A percentile compares a stretch with the other conserved stretches of the same genome.
phyloP scores from a whole-genome alignment of 2,113 vertebrate genomes.

The Amia ocellicauda region DNA sequence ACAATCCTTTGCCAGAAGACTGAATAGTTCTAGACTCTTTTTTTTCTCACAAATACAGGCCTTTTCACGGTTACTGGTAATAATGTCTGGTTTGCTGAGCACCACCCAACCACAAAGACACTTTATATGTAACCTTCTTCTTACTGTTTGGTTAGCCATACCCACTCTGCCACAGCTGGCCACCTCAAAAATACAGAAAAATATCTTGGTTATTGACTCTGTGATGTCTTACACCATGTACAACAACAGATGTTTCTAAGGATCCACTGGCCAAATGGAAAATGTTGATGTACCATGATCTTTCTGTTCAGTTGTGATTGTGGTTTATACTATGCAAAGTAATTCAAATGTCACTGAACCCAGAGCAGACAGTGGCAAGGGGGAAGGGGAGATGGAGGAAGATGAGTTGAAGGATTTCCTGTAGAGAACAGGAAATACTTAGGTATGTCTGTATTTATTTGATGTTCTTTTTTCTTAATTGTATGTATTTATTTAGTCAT shows the following conservation, averaged over 20 bases:
- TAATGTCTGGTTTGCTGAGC: conserved; percentile 19
- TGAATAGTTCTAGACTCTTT: not conserved
- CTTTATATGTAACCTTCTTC: conserved; percentile 22
- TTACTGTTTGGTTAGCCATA: conserved; percentile 14
- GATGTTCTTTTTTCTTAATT: too few species aligned
- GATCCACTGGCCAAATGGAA: conserved; percentile 4
- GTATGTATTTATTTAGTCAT: too few species aligned
- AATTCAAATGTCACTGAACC: not conserved
- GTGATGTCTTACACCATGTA: conserved; percentile 3
- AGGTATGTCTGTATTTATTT: too few species aligned
- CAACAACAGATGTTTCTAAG: not conserved
- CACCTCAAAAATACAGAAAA: conserved; percentile 15
- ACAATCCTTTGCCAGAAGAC: not conserved
- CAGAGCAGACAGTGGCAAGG: not conserved
- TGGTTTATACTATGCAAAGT: not conserved
- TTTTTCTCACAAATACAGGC: conserved; percentile 3
- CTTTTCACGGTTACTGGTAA: conserved; percentile 10
- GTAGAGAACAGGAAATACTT: too few species aligned
- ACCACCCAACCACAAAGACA: conserved; percentile 21
- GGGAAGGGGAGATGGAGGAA: not conserved
- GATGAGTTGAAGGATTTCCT: too few species aligned
- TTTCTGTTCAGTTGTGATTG: not conserved
- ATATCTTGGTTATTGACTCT: conserved; percentile 21
- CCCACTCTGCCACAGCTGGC: conserved; percentile 15
- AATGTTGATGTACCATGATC: conserved; percentile 1